Evolutionary conservation across 2,888 invertebrate genomes (phyloP).

Genomic region (Malacosoma neustria): DNA sequence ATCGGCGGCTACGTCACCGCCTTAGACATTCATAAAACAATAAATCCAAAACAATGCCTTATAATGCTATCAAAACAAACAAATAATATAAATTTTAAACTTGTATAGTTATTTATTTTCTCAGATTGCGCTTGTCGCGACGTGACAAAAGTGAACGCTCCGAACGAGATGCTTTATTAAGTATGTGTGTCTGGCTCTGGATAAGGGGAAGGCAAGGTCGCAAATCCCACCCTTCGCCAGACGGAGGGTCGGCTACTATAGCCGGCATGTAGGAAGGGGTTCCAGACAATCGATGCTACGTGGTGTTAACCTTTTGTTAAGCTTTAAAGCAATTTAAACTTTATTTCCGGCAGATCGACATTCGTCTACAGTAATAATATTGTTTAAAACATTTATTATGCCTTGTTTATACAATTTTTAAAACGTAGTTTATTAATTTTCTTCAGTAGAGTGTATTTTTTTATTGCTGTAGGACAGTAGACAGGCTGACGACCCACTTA

Average conservation of each 20-base stretch:
- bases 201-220: constrained; percentile 45
- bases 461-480: no score
- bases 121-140: background rate
- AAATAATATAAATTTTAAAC: constrained; percentile 3
- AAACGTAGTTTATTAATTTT: no score
- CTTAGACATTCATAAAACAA: constrained; percentile 24
- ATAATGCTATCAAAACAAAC: constrained; percentile 1
- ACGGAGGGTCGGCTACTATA: constrained; percentile 41
- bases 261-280: constrained; percentile 21
- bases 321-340: background rate
- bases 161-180: background rate
- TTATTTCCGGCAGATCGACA: background rate
- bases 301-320: background rate
- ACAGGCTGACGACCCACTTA: no score
- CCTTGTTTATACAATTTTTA: no score
- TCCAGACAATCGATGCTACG: constrained; percentile 26
- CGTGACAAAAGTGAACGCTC: background rate
- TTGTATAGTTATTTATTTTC: background rate
- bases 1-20: constrained; percentile 26
- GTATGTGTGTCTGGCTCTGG: constrained; percentile 6
- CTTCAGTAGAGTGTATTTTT: no score
- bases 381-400: no score
- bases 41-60: constrained; percentile 17
- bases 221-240: constrained; percentile 46
- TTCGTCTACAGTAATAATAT: no score